Evolutionary conservation across 2,888 invertebrate species (phyloP).

Genomic region (Desoria tigrina): DNA sequence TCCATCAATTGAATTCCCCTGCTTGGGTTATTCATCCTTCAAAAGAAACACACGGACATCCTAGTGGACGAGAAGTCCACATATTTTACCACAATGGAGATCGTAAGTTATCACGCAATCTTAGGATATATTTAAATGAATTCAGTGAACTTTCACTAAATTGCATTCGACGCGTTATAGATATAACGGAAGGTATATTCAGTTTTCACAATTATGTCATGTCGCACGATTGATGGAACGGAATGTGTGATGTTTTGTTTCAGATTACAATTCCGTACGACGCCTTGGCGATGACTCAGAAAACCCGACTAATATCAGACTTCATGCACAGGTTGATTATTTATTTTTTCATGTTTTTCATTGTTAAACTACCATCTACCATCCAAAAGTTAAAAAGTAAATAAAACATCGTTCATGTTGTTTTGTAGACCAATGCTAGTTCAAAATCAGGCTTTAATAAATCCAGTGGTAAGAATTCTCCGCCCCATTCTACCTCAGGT

Average conservation of each 20-base stretch:
- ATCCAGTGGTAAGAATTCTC: conserved; percentile 32
- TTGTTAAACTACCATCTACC: not conserved
- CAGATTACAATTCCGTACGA: conserved; percentile 59
- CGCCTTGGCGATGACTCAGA: conserved; percentile 52
- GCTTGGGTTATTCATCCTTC: conserved; percentile 52
- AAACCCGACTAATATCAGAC: conserved; percentile 46
- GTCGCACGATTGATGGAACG: too few species aligned
- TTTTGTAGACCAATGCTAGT: not conserved
- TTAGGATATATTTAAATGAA: too few species aligned
- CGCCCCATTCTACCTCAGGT: conserved; percentile 28
- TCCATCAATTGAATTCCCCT: conserved; percentile 56
- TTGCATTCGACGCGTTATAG: too few species aligned
- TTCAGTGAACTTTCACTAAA: too few species aligned
- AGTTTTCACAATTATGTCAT: too few species aligned
- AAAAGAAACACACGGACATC: conserved; percentile 38
- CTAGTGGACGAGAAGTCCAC: conserved; percentile 57
- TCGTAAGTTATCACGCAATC: too few species aligned
- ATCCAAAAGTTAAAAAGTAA: too few species aligned
- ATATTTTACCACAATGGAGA: conserved; percentile 57
- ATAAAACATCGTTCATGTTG: not conserved
- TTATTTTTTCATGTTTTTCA: conserved; percentile 3
- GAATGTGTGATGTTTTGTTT: too few species aligned
- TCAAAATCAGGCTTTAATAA: conserved; percentile 20
- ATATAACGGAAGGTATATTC: too few species aligned
- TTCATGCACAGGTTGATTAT: conserved; percentile 36